These are phyloP conservation scores for Clarias macrocephalus DNA, from an alignment of 2,113 vertebrate genomes.

Conservation along the genomic window DNA sequence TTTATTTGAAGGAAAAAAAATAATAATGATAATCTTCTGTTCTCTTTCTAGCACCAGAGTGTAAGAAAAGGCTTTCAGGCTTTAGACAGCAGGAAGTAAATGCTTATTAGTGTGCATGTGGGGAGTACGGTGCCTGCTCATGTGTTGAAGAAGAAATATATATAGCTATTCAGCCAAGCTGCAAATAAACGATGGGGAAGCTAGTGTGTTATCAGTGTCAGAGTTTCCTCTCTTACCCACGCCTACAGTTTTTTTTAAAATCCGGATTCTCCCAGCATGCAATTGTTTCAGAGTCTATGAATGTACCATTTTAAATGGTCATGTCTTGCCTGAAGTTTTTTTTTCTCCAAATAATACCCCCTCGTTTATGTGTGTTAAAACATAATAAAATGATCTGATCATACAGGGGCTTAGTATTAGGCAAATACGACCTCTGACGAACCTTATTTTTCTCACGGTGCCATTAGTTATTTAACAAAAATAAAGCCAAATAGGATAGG, in stretches of 20 bases:
- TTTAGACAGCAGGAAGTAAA: constrained; percentile 8
- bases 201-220: constrained; percentile 22
- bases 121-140: neutral
- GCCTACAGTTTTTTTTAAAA: neutral
- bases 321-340: neutral
- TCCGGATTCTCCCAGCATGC: neutral
- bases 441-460: no score
- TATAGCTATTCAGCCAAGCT: constrained; percentile 22
- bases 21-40: neutral
- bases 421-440: no score
- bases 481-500: no score
- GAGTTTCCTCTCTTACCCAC: neutral
- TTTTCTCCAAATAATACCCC: neutral
- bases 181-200: constrained; percentile 27
- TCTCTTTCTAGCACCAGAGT: neutral
- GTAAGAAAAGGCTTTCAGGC: neutral
- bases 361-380: no score
- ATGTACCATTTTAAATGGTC: neutral
- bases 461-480: no score
- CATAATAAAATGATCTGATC: no score
- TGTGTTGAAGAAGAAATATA: constrained; percentile 25
- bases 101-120: constrained; percentile 5
- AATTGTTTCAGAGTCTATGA: neutral
- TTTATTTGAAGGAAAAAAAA: neutral
- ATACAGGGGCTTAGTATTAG: no score